A percentile compares a stretch with the other conserved stretches of the same genome.
These are phyloP conservation scores for Alces alces DNA, from an alignment of 2,113 vertebrate genomes.

Conservation along the genomic window DNA sequence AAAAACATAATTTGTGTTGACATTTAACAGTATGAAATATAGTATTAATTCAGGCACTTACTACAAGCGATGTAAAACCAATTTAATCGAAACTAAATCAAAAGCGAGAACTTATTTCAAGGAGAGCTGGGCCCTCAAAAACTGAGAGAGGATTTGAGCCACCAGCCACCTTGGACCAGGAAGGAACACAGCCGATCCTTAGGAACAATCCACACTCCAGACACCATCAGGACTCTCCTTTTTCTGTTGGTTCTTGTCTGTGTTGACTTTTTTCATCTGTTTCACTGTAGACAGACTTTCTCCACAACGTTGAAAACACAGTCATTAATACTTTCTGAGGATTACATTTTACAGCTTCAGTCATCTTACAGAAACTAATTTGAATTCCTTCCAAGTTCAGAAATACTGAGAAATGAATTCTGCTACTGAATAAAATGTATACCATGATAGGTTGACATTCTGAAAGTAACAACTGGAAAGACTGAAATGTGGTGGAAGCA, in stretches of 20 bases:
- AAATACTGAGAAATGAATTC: conserved; percentile 15
- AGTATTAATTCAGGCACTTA: background rate
- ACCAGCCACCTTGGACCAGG: background rate
- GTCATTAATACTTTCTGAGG: background rate
- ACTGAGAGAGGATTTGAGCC: background rate
- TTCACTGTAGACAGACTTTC: background rate
- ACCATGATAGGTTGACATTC: background rate
- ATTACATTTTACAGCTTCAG: background rate
- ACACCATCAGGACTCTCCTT: background rate
- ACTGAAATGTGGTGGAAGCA: background rate
- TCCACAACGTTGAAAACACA: background rate
- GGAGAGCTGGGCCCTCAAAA: background rate
- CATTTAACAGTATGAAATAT: background rate
- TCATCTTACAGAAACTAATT: background rate
- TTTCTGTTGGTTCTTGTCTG: background rate
- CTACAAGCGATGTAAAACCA: background rate
- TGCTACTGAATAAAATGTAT: background rate
- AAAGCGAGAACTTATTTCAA: background rate
- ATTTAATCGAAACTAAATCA: background rate
- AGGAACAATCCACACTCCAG: background rate
- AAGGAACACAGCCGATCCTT: background rate
- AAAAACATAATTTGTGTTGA: background rate
- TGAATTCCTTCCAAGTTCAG: background rate
- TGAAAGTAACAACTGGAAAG: background rate
- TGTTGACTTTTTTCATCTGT: background rate